Percentiles rank a stretch among this genome's conserved stretches.
Conservation (phyloP, 2,888 invertebrate species). For the Torymus aiolomorphi region DNA sequence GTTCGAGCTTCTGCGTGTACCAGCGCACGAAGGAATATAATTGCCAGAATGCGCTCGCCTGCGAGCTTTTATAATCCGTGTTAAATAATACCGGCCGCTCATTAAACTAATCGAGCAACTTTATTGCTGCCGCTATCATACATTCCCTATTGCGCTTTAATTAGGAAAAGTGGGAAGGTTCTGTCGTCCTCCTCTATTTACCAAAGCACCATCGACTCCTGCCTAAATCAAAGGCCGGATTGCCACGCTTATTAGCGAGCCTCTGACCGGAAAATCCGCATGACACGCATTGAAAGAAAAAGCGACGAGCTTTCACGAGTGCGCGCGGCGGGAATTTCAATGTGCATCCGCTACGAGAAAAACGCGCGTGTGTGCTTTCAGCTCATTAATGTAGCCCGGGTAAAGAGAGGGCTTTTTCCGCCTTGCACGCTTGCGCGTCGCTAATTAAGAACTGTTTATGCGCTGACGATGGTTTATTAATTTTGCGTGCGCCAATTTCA, state of each 20-base stretch:
- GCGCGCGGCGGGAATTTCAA: no score
- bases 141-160: slow-evolving; percentile 23
- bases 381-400: no score
- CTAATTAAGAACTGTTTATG: no score
- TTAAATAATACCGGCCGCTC: slow-evolving; percentile 48
- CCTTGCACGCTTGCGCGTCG: no score
- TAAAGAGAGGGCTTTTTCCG: no score
- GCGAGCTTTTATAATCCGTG: slow-evolving; percentile 6
- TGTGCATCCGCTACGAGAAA: no score
- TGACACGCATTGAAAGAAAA: background rate
- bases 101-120: slow-evolving; percentile 50
- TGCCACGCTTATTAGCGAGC: background rate
- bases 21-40: background rate
- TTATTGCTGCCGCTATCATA: background rate
- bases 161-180: slow-evolving; percentile 28
- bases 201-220: background rate
- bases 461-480: no score
- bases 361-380: no score
- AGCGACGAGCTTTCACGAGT: background rate
- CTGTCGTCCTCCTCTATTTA: background rate
- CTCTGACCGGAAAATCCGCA: background rate
- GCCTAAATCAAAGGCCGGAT: slow-evolving; percentile 9
- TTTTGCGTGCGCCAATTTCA: no score
- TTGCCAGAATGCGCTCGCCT: background rate
- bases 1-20: slow-evolving; percentile 22